These are phyloP conservation scores for Halichondria panicea DNA, from an alignment of 37 sponge, comb jelly and placozoan genomes.

Conservation along the genomic window DNA sequence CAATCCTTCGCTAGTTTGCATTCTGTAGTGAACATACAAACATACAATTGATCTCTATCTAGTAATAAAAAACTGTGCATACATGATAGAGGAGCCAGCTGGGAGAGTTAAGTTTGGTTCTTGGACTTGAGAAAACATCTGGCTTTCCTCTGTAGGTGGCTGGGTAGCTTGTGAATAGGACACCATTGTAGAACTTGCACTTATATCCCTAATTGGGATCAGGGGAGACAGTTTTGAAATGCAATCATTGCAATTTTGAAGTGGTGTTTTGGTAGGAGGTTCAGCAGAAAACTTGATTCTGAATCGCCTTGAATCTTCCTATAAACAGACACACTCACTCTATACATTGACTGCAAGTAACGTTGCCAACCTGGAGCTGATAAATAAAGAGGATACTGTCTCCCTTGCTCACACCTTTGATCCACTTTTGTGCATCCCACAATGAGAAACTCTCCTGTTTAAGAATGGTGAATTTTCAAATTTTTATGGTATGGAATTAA, in stretches of 20 bases:
- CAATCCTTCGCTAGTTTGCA: not conserved
- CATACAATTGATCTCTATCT: not conserved
- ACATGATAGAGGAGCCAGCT: not conserved
- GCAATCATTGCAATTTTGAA: conserved; percentile 45
- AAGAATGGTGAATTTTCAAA: not conserved
- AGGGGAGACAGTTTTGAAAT: conserved; percentile 19
- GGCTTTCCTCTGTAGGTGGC: not conserved
- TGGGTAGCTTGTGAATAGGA: no score
- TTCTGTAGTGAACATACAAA: not conserved
- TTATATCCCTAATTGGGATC: conserved; percentile 57
- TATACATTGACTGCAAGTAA: not conserved
- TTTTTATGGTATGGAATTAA: not conserved
- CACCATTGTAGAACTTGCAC: not conserved
- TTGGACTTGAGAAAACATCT: not conserved
- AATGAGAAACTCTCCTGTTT: conserved; percentile 87
- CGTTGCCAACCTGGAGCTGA: conserved; percentile 17
- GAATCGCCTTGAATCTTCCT: conserved; percentile 62
- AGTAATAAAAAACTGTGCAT: not conserved
- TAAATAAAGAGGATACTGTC: conserved; percentile 85
- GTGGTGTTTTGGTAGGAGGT: conserved; percentile 1
- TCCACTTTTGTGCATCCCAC: conserved; percentile 74
- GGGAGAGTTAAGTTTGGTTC: not conserved
- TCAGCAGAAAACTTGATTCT: conserved; percentile 61
- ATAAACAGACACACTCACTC: no score
- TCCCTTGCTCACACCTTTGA: conserved; percentile 78